Percentiles rank a stretch among this genome's conserved stretches.
phyloP scores from a whole-genome alignment of 2,797 vertebrate species.

The Malurus splendens region DNA sequence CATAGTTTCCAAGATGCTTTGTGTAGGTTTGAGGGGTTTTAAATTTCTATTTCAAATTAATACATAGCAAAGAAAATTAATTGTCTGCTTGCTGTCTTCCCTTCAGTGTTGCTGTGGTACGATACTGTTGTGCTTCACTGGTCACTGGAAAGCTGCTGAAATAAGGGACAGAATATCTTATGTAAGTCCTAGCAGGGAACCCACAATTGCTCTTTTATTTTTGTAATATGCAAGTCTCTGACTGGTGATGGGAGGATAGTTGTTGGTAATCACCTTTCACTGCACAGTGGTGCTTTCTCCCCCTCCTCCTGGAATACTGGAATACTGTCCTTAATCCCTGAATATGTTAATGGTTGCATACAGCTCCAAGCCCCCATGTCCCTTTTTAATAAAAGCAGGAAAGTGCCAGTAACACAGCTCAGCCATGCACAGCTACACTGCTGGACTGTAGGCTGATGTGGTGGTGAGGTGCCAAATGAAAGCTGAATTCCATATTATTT shows the following conservation, averaged over 20 bases:
- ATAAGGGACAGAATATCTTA: not conserved
- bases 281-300: not conserved
- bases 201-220: not conserved
- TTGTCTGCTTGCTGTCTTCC: not conserved
- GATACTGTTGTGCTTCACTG: not conserved
- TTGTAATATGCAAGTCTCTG: rapidly evolving
- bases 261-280: not conserved
- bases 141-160: not conserved
- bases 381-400: not conserved
- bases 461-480: not conserved
- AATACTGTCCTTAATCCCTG: not conserved
- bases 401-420: not conserved
- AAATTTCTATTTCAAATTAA: not conserved
- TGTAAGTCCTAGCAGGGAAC: not conserved
- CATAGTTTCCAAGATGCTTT: not conserved
- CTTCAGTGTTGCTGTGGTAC: not conserved
- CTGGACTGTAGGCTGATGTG: not conserved
- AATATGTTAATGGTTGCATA: not conserved
- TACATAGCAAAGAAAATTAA: not conserved
- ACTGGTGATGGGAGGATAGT: not conserved
- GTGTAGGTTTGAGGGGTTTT: not conserved
- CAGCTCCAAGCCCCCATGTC: not conserved
- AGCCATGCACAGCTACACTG: not conserved
- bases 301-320: not conserved
- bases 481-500: not conserved